Conservation (phyloP, 2,888 invertebrate genomes). For the Phyllotreta striolata region DNA sequence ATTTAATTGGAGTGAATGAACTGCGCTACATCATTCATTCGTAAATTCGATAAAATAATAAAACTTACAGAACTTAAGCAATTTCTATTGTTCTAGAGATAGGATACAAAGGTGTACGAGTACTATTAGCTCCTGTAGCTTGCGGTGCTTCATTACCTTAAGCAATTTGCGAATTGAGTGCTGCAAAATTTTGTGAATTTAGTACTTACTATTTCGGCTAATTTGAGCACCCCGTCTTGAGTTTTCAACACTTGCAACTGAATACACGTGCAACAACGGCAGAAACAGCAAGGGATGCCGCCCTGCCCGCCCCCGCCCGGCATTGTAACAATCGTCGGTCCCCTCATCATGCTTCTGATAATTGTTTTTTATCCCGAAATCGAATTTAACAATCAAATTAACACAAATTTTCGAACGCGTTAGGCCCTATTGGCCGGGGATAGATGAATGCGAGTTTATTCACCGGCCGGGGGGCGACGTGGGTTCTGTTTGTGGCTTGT, state of each 20-base stretch:
- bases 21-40: neutral
- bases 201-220: slow-evolving; percentile 76
- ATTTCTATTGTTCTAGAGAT: too few relatives aligned
- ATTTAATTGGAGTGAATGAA: neutral
- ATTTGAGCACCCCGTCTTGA: slow-evolving; percentile 76
- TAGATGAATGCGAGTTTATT: too few relatives aligned
- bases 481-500: slow-evolving; percentile 18
- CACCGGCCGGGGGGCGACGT: slow-evolving; percentile 18
- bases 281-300: slow-evolving; percentile 74
- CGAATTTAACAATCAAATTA: too few relatives aligned
- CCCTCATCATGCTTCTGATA: slow-evolving; percentile 34
- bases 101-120: too few relatives aligned
- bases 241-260: slow-evolving; percentile 79
- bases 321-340: slow-evolving; percentile 43
- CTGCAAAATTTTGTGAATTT: neutral
- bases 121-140: too few relatives aligned
- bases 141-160: too few relatives aligned
- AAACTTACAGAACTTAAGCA: too few relatives aligned
- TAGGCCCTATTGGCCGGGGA: too few relatives aligned
- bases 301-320: slow-evolving; percentile 27
- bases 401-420: too few relatives aligned
- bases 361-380: too few relatives aligned
- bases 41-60: neutral
- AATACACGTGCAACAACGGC: slow-evolving; percentile 80
- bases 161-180: too few relatives aligned